Percentiles rank a stretch among this genome's conserved stretches.
phyloP scores from a whole-genome alignment of 1,140 invertebrate species.

The Drosophila bocqueti region DNA sequence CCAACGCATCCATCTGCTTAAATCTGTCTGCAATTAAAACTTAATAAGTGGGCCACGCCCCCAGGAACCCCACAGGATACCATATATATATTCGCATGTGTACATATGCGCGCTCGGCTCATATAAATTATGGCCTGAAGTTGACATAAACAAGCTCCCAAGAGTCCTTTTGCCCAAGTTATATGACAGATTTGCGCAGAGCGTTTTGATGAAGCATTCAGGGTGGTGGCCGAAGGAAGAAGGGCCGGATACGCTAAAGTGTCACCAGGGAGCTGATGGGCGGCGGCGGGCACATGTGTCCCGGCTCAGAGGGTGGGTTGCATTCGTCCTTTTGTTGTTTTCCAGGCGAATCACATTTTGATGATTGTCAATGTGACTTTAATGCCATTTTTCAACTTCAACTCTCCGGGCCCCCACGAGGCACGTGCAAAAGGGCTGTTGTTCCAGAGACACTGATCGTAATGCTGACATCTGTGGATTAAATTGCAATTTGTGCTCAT shows the following conservation, averaged over 20 bases:
- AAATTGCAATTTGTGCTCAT: conserved; percentile 85
- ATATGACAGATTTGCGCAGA: conserved; percentile 83
- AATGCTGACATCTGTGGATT: conserved; percentile 85
- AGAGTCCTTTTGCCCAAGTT: conserved; percentile 80
- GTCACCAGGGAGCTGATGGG: conserved; percentile 65
- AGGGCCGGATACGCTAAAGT: conserved; percentile 67
- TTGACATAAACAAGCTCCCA: conserved; percentile 85
- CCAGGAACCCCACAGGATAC: not conserved
- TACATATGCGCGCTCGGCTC: conserved; percentile 52
- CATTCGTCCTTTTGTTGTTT: conserved; percentile 59
- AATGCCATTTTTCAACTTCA: conserved; percentile 84
- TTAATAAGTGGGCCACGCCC: conserved; percentile 67
- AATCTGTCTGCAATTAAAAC: conserved; percentile 66
- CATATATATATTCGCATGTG: conserved; percentile 19
- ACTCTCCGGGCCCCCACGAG: conserved; percentile 24
- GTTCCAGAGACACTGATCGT: conserved; percentile 64
- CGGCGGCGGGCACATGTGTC: conserved; percentile 61
- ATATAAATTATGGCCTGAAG: conserved; percentile 81
- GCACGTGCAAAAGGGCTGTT: conserved; percentile 76
- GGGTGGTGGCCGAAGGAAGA: conserved; percentile 14
- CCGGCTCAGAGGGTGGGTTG: conserved; percentile 39
- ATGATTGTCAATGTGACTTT: conserved; percentile 85
- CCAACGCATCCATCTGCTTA: conserved; percentile 8
- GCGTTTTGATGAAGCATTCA: conserved; percentile 72
- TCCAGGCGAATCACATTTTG: conserved; percentile 82